Evolutionary conservation across 2,888 invertebrate species (phyloP).

Genomic region (Taphrorychus bicolor): DNA sequence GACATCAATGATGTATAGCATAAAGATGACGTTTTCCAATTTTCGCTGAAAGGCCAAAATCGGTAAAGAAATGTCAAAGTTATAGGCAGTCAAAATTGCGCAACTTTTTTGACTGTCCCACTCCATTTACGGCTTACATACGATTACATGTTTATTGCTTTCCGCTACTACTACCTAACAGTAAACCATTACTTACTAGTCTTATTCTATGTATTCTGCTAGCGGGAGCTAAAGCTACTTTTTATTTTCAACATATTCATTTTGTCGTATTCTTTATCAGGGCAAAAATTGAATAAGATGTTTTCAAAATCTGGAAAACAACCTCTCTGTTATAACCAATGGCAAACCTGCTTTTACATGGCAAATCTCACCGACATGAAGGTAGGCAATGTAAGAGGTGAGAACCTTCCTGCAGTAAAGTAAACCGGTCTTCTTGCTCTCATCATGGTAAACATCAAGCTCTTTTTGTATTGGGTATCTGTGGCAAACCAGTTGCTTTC

Average conservation of each 20-base stretch:
- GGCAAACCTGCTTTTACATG: not conserved
- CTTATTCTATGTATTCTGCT: too few relatives aligned
- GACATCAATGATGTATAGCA: too few relatives aligned
- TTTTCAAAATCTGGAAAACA: slow-evolving; percentile 50
- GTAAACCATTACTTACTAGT: too few relatives aligned
- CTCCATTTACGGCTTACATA: too few relatives aligned
- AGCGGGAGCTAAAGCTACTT: not conserved
- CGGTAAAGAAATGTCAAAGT: too few relatives aligned
- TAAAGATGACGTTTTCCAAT: too few relatives aligned
- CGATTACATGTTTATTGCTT: too few relatives aligned
- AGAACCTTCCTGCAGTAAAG: slow-evolving; percentile 55
- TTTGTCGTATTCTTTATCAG: slow-evolving; percentile 47
- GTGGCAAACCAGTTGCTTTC: slow-evolving; percentile 52
- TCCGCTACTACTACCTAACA: too few relatives aligned
- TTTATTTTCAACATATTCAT: not conserved
- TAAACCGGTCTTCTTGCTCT: slow-evolving; percentile 51
- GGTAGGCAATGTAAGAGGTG: slow-evolving; percentile 53
- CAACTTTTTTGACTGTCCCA: too few relatives aligned
- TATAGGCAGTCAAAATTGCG: too few relatives aligned
- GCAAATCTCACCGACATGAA: slow-evolving; percentile 50
- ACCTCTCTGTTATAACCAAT: not conserved
- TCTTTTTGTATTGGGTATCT: slow-evolving; percentile 48
- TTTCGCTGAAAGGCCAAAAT: too few relatives aligned
- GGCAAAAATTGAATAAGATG: slow-evolving; percentile 52
- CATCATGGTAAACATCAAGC: slow-evolving; percentile 54